Base-by-base conservation (phyloP, 2,113 vertebrate species). In the Podarcis raffonei region DNA sequence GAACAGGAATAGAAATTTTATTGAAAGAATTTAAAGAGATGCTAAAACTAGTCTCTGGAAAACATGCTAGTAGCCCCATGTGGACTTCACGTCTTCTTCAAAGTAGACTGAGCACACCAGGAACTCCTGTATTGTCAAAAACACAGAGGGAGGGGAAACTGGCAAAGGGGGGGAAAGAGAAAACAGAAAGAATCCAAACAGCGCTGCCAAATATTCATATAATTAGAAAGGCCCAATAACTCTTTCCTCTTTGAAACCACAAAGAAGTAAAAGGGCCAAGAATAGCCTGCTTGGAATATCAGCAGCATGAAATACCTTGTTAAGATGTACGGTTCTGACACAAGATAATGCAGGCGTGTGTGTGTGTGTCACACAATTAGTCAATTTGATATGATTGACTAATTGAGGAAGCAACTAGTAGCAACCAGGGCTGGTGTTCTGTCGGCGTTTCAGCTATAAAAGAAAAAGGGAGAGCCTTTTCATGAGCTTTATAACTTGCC, bases 331-430 rank as follows among this genome's bases (percentile, higher is more conserved):
- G 93, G 91, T 89, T 88, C 1, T 59, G 22, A 11, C 39, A 23
- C n/a, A 35, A 81, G 79, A 89, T 69, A 90, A 89, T 80, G 94
- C 90, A 91, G 91, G 90, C 66, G 69, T 92, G 87, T 80, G 83
- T 79, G 39, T 62, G 18, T 62, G 59, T 62, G 59, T 62, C 16
- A 20, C 59, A 62, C 18, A 62, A 18, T 20, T 62, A 62, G 18
- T 62, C 59, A 18, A 20, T 62, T 15, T 62, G 59, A 96, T 93
- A 95, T 90, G 94, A 95, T 92, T 95, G 94, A 96, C 96, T 97
- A 97, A 97, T 97, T 97, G 97, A 95, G 95, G 92, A 96, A 95
- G 96, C 95, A 95, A 94, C 94, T 94, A 94, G 95, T 96, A 96
- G 27, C 7, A 18, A 57, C 94, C 94, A 95, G 93, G 94, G 80